Base-by-base conservation (phyloP, 2,888 invertebrate species). In the Hedya salicella region DNA sequence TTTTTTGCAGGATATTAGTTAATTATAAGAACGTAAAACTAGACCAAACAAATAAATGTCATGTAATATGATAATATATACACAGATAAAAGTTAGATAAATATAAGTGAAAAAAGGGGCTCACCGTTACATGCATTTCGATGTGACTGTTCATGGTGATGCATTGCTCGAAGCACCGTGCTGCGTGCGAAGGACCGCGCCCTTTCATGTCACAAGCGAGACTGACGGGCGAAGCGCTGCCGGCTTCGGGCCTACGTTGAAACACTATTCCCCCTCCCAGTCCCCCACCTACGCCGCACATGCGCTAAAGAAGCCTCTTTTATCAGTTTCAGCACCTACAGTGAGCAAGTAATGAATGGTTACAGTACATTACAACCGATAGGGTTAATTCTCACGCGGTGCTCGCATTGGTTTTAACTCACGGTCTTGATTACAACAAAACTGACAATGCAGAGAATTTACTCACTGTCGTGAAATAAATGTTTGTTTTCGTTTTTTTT, bases 161-260 rank as follows among this genome's bases (percentile, higher is more conserved):
- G 94, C 94, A 94, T 94, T 94, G 93, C 94, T 94, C 93, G 93
- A 91, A 93, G 93, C 92, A 93, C 93, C 93, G 93, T 91, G 87
- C 83, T 88, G 87, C 86, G 88, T 87, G 81, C 86, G 83, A 82
- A 87, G 88, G 82, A 87, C 88, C 90, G 92, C 91, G 83, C 90
- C 92, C 92, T 93, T 88, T 92, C 93, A 93, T 92, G 93, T 91
- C 93, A 93, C 92, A 92, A 87, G 85, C 87, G 88, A 92, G 91
- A 93, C 92, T 92, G 91, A 92, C 92, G 92, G 89, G 76, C 78
- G 75, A 75, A 78, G 78, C 78, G 75, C 78, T 76, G 77, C 75
- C 79, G 78, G 76, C 76, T 71, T 69, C 83, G 80, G 82, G 83
- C 85, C 90, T 89, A 59, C 53, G 66, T 49, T 54, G 89, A 89